Evolutionary conservation across 2,797 vertebrate species (phyloP), one percentile per base, ranked within the genome.

Genomic region (Gila robusta): DNA sequence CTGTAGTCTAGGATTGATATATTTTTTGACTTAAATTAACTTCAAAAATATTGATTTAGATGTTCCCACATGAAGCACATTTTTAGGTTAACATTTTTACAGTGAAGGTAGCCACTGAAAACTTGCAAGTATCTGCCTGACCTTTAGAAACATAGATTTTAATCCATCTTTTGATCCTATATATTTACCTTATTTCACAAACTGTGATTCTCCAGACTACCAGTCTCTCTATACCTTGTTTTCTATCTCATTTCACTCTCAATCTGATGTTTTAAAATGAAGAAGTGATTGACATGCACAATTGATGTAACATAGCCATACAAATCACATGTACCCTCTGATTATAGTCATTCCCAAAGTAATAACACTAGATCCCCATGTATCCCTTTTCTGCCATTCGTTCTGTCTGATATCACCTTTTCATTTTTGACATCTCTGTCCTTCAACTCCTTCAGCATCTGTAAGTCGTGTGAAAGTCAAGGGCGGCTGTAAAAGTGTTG

Each of bases 401-500:
- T 82, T 69, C 79, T 41, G 44, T 89, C 76, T 47, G n/a, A 87
- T 84, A 69, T 89, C 79, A 77, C 69, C 81, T 91, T 90, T 62
- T 85, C 88, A 81, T 74, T 73, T 49, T 85, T 86, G 81, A 91
- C 67, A 64, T 89, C 74, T 88, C 76, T 84, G 82, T 91, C 69
- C 88, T 90, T 91, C 90, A 84, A 82, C 80, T 54, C 84, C 81
- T 89, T 92, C 89, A 84, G 66, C 76, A 70, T 91, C 88, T 72
- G 54, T 16, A 78, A 83, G 92, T 90, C 89, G 12, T 54, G 76
- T 87, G 86, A 73, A 90, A 94, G 91, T 90, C 92, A 94, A 93
- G 92, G 90, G 91, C 90, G 83, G 88, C 90, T 82, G 87, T 90
- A 88, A 91, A 94, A 94, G 90, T 94, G 94, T 94, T 92, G 94